Percentiles rank a stretch among this genome's conserved stretches.
phyloP scores from a whole-genome alignment of 2,797 vertebrate genomes.

The Ibycter americanus region DNA sequence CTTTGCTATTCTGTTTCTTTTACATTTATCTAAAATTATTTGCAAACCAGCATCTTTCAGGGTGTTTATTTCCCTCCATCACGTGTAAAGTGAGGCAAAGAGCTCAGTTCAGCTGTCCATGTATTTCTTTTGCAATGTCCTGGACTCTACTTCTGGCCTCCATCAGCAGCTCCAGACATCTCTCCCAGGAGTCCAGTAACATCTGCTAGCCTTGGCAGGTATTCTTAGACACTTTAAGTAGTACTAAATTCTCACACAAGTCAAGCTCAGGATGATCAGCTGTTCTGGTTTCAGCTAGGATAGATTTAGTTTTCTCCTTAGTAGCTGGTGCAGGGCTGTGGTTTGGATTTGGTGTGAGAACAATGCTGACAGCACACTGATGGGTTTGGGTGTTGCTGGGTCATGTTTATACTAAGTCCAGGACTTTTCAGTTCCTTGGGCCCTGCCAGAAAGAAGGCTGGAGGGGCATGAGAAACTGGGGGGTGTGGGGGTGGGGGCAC shows the following conservation, averaged over 20 bases:
- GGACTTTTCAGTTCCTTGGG: too few species aligned
- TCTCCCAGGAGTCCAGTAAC: background rate
- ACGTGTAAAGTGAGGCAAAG: background rate
- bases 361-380: too few species aligned
- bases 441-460: too few species aligned
- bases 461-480: too few species aligned
- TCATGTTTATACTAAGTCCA: too few species aligned
- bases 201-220: background rate
- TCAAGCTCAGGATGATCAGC: background rate
- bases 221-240: background rate
- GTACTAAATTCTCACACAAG: background rate
- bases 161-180: background rate
- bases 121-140: background rate
- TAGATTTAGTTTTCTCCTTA: too few species aligned
- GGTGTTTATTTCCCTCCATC: background rate
- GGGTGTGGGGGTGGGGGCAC: too few species aligned
- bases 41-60: background rate
- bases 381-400: too few species aligned
- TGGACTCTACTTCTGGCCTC: background rate
- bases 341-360: too few species aligned
- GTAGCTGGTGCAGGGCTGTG: too few species aligned
- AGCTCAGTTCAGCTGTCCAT: background rate
- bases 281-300: too few species aligned
- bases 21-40: background rate
- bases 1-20: background rate